Evolutionary conservation across 30 jellyfish, hydroid and myxozoan genomes (phyloP).

Genomic region (Chrysaora quinquecirrha): DNA sequence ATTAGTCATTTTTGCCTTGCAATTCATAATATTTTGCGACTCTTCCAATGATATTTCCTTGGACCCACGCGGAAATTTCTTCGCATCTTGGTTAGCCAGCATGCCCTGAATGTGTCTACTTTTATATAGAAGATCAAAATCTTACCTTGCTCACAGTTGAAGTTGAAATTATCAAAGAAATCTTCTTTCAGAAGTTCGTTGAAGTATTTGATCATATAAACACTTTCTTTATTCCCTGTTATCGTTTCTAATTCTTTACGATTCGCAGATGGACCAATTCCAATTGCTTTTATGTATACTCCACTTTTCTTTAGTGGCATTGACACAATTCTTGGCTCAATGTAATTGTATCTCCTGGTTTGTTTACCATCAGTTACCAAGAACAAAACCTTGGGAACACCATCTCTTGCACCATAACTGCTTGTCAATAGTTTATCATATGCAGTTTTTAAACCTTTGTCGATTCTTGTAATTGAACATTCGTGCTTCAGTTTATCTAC

Average conservation of each 20-base stretch:
- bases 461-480: slow-evolving; percentile 27
- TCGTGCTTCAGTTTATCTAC: slow-evolving; percentile 33
- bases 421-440: slow-evolving; percentile 46
- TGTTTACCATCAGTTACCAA: slow-evolving; percentile 43
- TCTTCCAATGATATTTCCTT: too few species aligned
- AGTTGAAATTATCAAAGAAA: slow-evolving; percentile 38
- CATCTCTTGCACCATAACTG: slow-evolving; percentile 57
- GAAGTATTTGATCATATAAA: slow-evolving; percentile 35
- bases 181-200: neutral
- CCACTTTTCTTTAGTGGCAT: slow-evolving; percentile 41
- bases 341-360: neutral
- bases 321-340: slow-evolving; percentile 57
- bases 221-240: slow-evolving; percentile 53
- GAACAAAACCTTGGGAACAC: slow-evolving; percentile 32
- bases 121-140: too few species aligned
- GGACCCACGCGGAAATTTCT: too few species aligned
- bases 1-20: too few species aligned
- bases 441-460: slow-evolving; percentile 34
- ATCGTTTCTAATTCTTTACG: slow-evolving; percentile 60
- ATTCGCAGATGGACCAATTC: slow-evolving; percentile 53
- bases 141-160: slow-evolving; percentile 32
- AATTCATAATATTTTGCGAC: too few species aligned
- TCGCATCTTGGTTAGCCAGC: too few species aligned
- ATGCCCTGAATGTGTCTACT: too few species aligned
- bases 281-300: slow-evolving; percentile 46